Evolutionary conservation across 2,888 invertebrate species (phyloP), one percentile per base, ranked within the genome.

Genomic region (Melitaea athalia): DNA sequence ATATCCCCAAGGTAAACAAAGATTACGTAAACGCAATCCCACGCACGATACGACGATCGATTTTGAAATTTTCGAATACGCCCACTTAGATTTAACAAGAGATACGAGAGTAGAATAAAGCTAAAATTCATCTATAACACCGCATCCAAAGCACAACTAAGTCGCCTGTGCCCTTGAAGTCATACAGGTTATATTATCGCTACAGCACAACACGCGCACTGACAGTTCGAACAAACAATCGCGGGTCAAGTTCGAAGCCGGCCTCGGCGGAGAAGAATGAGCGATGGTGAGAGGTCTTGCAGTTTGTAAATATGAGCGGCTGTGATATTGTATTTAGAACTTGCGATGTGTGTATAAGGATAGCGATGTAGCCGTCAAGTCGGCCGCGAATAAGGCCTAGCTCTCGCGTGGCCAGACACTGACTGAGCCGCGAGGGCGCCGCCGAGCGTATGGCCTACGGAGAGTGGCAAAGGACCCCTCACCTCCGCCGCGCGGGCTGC

Each of bases 1-100:
- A 91, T 89, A 88, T 89, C 87, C 84, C 89, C 88, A 92, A 92
- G 88, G 91, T 92, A 92, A 92, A 92, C 92, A 92, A 92, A 91
- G 87, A 91, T 92, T 92, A 92, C 91, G 90, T 91, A 91, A 92
- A 92, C 85, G 86, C 83, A 91, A 91, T 90, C 91, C 91, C 89
- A 92, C 91, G 91, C 90, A 91, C 92, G 89, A 89, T 87, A 88
- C 87, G 38, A 89, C 89, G 83, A 92, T 92, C 92, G 92, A 92
- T 92, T 92, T 87, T 89, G 82, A 91, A 92, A 91, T 90, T 92
- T 92, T 92, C 88, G 89, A 91, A 90, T 89, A 91, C 91, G 91
- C 91, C 91, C 91, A 90, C 92, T 86, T 86, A 88, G 78, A 86
- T 82, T 85, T 85, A 80, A 85, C 74, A 85, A 85, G 79, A 85